These are phyloP conservation scores for Anser brachyrhynchus DNA, from an alignment of 2,113 vertebrate genomes.

Conservation along the genomic window DNA sequence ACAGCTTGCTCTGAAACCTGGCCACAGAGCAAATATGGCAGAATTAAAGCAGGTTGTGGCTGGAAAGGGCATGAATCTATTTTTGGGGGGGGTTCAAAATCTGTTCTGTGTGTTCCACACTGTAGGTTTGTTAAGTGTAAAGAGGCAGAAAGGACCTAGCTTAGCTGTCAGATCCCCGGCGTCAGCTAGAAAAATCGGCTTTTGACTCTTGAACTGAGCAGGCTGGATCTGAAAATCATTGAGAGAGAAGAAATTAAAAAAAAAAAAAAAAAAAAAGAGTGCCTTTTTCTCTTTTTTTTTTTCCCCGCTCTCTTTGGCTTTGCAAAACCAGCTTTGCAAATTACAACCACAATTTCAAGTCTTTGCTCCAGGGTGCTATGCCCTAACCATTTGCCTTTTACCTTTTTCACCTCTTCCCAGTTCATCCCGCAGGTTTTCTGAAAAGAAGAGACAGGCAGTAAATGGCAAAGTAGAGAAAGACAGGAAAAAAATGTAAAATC, in stretches of 20 bases:
- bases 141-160: constrained; percentile 4
- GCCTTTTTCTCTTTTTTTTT: neutral
- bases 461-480: neutral
- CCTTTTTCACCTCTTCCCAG: constrained; percentile 81
- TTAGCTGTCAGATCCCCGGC: neutral
- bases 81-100: neutral
- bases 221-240: neutral
- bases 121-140: neutral
- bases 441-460: neutral
- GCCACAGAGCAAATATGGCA: neutral
- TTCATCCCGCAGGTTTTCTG: constrained; percentile 75
- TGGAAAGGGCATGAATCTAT: neutral
- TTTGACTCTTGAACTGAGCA: neutral
- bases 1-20: neutral
- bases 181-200: constrained; percentile 16
- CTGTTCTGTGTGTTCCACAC: neutral
- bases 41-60: neutral
- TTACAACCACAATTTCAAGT: neutral
- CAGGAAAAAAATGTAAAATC: neutral
- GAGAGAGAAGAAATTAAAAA: neutral
- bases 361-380: accelerated
- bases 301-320: neutral
- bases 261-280: neutral
- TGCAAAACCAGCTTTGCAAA: neutral
- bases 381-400: neutral